A percentile compares a stretch with the other conserved stretches of the same genome.
Conservation (phyloP, 2,888 invertebrate species). For the Eupithecia dodoneata region DNA sequence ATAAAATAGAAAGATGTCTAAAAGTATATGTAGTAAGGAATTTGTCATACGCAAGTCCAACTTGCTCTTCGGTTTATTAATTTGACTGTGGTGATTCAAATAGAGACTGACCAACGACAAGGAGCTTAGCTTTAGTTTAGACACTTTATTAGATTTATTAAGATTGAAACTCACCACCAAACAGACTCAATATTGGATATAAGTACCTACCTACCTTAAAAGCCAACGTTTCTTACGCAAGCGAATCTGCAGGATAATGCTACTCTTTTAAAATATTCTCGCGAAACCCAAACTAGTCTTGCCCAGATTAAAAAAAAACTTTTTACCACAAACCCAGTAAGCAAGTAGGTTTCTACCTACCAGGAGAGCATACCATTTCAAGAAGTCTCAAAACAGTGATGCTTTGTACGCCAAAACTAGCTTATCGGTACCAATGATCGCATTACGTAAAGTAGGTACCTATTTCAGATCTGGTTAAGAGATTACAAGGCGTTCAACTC, state of each 20-base stretch:
- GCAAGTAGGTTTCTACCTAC: background rate
- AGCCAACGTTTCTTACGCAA: too few relatives aligned
- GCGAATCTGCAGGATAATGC: background rate
- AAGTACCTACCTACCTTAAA: background rate
- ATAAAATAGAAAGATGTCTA: background rate
- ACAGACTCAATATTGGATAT: background rate
- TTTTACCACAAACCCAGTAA: conserved; percentile 4
- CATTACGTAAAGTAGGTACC: conserved; percentile 40
- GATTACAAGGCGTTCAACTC: conserved; percentile 43
- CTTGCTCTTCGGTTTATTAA: background rate
- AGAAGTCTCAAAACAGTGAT: conserved; percentile 13
- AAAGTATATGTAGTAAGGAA: background rate
- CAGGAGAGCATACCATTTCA: conserved; percentile 5
- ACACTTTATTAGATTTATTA: background rate
- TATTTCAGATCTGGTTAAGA: conserved; percentile 42
- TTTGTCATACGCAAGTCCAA: background rate
- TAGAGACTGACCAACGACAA: background rate
- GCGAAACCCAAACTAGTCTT: background rate
- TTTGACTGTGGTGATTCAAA: background rate
- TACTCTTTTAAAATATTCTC: background rate
- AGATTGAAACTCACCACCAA: background rate
- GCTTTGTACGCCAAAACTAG: conserved; percentile 26
- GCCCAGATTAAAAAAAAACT: background rate
- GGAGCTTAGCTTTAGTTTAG: background rate
- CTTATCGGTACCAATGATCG: conserved; percentile 38